A percentile compares a stretch with the other conserved stretches of the same genome.
These are phyloP conservation scores for Gymnocheta viridis DNA, from an alignment of 2,888 invertebrate species.

Conservation along the genomic window DNA sequence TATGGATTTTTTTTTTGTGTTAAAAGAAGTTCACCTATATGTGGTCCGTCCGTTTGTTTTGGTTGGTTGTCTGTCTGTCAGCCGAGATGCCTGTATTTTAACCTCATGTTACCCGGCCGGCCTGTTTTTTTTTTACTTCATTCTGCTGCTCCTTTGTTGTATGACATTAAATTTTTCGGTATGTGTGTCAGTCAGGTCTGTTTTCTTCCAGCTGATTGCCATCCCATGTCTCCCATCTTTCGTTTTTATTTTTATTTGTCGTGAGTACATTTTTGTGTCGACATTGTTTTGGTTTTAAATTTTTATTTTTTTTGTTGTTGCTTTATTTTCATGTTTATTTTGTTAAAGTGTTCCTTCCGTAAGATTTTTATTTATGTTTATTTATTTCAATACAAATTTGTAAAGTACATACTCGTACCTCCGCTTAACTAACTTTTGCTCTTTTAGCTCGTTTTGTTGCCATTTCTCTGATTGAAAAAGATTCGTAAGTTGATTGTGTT, in stretches of 20 bases:
- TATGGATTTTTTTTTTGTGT: constrained; percentile 16
- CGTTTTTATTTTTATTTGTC: constrained; percentile 33
- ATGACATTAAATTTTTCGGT: constrained; percentile 41
- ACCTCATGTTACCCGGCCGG: constrained; percentile 36
- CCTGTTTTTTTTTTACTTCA: neutral
- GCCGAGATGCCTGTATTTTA: constrained; percentile 9
- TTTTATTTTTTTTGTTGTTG: constrained; percentile 11
- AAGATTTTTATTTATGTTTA: constrained; percentile 9
- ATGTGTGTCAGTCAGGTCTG: constrained; percentile 52
- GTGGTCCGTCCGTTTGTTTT: constrained; percentile 43
- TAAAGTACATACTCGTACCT: constrained; percentile 22
- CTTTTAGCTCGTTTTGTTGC: neutral
- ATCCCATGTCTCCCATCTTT: constrained; percentile 22
- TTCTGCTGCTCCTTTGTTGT: constrained; percentile 15
- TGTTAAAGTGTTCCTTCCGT: constrained; percentile 17
- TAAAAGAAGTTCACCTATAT: constrained; percentile 62
- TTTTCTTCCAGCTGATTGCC: constrained; percentile 49
- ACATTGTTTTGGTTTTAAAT: constrained; percentile 56
- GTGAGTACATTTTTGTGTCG: constrained; percentile 41
- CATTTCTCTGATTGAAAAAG: neutral
- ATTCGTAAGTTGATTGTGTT: neutral
- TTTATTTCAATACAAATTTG: constrained; percentile 44
- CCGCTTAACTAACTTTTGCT: neutral
- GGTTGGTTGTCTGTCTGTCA: constrained; percentile 21
- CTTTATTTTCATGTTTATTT: constrained; percentile 23